Evolutionary conservation across 2,888 invertebrate species (phyloP).

Genomic region (Globia sparganii): DNA sequence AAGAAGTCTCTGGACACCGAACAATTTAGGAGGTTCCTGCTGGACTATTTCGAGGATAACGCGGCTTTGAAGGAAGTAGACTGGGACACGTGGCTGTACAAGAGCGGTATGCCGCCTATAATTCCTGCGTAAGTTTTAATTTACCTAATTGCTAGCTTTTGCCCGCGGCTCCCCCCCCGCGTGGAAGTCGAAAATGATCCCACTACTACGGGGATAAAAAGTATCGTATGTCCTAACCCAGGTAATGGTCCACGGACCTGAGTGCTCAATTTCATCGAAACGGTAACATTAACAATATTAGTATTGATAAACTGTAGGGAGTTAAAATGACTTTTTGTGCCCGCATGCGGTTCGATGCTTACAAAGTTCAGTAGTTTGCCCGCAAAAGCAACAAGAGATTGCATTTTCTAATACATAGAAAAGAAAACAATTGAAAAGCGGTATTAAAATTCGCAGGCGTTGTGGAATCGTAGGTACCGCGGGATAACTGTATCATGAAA

Average conservation of each 20-base stretch:
- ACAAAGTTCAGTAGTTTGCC: neutral
- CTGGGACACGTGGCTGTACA: slow-evolving; percentile 96
- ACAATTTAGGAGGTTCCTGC: slow-evolving; percentile 94
- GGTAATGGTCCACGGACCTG: neutral
- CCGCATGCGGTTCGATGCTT: neutral
- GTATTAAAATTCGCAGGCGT: neutral
- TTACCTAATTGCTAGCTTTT: neutral
- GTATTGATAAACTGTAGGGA: neutral
- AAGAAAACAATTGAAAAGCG: neutral
- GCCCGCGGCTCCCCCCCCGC: too few species aligned
- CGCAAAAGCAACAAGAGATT: neutral
- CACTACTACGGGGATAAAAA: neutral
- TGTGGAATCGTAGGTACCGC: neutral
- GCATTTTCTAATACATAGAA: neutral
- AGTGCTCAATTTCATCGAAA: neutral
- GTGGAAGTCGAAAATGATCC: neutral
- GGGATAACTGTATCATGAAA: neutral
- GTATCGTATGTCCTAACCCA: neutral
- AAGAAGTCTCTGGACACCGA: slow-evolving; percentile 95
- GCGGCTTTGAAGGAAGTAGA: slow-evolving; percentile 92
- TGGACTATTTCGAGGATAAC: slow-evolving; percentile 92
- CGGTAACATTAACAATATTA: neutral
- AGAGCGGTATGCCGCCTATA: slow-evolving; percentile 96
- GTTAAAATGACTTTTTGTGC: neutral
- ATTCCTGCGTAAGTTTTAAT: slow-evolving; percentile 92